These are phyloP conservation scores for Listrodromus nycthemerus DNA, from an alignment of 2,888 invertebrate species.

Conservation along the genomic window DNA sequence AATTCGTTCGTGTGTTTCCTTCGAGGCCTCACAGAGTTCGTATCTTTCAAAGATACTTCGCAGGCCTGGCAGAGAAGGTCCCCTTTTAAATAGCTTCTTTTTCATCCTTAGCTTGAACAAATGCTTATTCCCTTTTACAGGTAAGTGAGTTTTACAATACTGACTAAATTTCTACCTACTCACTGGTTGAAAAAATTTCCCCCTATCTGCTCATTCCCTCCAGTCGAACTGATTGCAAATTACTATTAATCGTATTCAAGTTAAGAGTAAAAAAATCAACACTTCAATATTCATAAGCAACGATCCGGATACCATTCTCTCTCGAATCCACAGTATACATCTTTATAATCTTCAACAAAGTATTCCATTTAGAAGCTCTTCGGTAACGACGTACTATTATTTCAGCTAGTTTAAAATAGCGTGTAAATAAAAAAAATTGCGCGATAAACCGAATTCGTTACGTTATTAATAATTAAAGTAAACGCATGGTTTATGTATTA, in stretches of 20 bases:
- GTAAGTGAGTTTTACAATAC: conserved; percentile 31
- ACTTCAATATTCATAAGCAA: conserved; percentile 62
- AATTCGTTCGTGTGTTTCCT: conserved; percentile 23
- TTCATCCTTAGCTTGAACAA: conserved; percentile 38
- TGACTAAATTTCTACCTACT: conserved; percentile 55
- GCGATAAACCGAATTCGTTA: conserved; percentile 29
- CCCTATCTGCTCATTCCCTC: conserved; percentile 1
- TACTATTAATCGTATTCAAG: conserved; percentile 34
- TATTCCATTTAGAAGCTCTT: conserved; percentile 60
- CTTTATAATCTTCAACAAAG: conserved; percentile 68
- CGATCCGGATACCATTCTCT: conserved; percentile 54
- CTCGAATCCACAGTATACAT: conserved; percentile 58
- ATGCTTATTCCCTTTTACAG: conserved; percentile 21
- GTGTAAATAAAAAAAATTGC: conserved; percentile 30
- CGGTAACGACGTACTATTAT: conserved; percentile 56
- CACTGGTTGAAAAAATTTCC: conserved; percentile 28
- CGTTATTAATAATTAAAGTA: conserved; percentile 36
- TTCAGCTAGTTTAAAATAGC: conserved; percentile 46
- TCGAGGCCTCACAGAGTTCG: conserved; percentile 27
- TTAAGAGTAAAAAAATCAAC: conserved; percentile 55
- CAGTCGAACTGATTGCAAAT: conserved; percentile 24
- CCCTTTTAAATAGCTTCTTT: conserved; percentile 19
- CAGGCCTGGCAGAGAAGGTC: conserved; percentile 35
- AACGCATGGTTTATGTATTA: conserved; percentile 34
- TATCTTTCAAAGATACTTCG: conserved; percentile 55